These are phyloP conservation scores for Sturnira hondurensis DNA, from an alignment of 2,113 vertebrate genomes.

Conservation along the genomic window DNA sequence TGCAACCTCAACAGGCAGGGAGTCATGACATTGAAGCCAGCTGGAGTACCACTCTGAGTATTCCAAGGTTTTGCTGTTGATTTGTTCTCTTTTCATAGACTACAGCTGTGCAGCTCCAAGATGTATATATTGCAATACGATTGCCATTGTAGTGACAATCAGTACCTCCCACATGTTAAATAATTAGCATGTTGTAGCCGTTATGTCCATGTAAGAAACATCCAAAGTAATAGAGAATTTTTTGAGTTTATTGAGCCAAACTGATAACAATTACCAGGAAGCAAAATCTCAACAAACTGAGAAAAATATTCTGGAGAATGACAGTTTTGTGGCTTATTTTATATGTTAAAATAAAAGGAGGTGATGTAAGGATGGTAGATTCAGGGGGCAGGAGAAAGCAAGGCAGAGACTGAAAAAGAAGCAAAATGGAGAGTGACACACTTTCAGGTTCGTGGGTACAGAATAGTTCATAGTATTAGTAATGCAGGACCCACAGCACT, in stretches of 20 bases:
- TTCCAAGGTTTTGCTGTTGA: background rate
- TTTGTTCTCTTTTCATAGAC: background rate
- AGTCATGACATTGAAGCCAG: background rate
- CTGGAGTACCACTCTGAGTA: background rate
- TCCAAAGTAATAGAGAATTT: background rate
- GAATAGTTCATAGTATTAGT: background rate
- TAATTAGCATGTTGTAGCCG: background rate
- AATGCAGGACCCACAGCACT: too few species aligned
- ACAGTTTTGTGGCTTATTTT: background rate
- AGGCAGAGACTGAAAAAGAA: background rate
- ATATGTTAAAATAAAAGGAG: background rate
- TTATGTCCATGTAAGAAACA: background rate
- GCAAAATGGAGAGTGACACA: background rate
- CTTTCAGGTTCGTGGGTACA: background rate
- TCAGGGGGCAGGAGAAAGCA: background rate
- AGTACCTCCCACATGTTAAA: background rate
- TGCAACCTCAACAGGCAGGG: background rate
- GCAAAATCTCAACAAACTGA: background rate
- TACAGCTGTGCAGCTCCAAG: background rate
- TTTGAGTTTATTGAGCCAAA: background rate
- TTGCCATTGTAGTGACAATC: background rate
- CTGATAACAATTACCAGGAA: background rate
- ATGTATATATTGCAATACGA: background rate
- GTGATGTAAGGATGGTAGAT: background rate
- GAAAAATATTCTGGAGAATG: background rate